Percentiles rank a stretch among this genome's conserved stretches.
phyloP scores from a whole-genome alignment of 2,888 invertebrate species.

The Lutraria lutraria region DNA sequence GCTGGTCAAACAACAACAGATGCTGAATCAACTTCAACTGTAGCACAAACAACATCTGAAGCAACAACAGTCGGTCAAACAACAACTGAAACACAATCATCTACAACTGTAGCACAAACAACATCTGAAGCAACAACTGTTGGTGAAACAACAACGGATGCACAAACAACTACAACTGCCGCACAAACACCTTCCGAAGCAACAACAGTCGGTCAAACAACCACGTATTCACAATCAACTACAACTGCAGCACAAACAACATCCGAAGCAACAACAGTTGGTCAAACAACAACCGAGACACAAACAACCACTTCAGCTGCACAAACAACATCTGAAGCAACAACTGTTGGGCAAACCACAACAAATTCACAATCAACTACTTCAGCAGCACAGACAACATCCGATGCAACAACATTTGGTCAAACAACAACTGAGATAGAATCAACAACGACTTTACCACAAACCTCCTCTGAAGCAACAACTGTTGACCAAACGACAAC shows the following conservation, averaged over 20 bases:
- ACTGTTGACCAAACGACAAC: slow-evolving; percentile 16
- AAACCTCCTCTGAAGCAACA: background rate
- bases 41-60: background rate
- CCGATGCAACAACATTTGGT: background rate
- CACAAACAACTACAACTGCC: background rate
- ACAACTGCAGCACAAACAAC: slow-evolving; percentile 19
- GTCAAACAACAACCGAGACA: background rate
- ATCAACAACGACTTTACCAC: background rate
- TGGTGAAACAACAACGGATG: slow-evolving; percentile 1
- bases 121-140: slow-evolving; percentile 22
- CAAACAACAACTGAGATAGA: background rate
- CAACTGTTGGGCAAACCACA: background rate
- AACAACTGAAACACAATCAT: background rate
- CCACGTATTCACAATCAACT: background rate
- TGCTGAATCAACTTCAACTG: slow-evolving; percentile 1
- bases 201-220: slow-evolving; percentile 16
- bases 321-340: background rate
- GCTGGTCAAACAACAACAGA: slow-evolving; percentile 14
- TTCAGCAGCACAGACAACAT: background rate
- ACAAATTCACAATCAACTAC: background rate
- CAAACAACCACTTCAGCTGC: background rate
- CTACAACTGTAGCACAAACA: background rate
- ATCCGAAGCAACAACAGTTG: background rate
- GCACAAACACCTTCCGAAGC: slow-evolving; percentile 17
- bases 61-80: slow-evolving; percentile 11